phyloP scores from a whole-genome alignment of 2,888 invertebrate genomes.

The Spilarctia lutea region DNA sequence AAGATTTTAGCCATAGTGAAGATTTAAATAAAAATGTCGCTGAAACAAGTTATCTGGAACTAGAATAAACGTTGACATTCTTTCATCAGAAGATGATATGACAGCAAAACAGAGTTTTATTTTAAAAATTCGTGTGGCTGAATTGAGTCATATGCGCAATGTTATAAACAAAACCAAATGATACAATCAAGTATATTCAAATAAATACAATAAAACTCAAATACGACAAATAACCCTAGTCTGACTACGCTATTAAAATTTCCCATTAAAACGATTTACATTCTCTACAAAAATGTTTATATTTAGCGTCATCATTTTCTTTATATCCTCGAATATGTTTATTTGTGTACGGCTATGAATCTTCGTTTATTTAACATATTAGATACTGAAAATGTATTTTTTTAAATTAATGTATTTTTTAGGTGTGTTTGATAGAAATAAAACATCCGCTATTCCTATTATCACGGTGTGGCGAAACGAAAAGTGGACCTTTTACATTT shows the following conservation, averaged over 20 bases:
- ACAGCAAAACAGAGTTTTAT: not conserved
- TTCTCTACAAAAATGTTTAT: constrained; percentile 23
- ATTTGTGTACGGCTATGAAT: constrained; percentile 40
- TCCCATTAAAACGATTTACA: constrained; percentile 20
- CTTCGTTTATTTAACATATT: constrained; percentile 44
- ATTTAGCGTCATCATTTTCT: constrained; percentile 26
- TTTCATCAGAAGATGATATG: not conserved
- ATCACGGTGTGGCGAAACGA: not conserved
- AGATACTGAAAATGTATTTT: constrained; percentile 23
- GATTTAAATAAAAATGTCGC: not conserved
- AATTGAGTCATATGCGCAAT: not conserved
- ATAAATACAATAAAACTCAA: not conserved
- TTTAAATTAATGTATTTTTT: constrained; percentile 8
- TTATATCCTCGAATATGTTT: constrained; percentile 34
- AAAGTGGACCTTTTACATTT: not conserved
- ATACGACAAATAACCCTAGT: constrained; percentile 3
- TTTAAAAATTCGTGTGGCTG: not conserved
- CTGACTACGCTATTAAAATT: constrained; percentile 9
- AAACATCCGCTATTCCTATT: not conserved
- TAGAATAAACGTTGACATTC: not conserved
- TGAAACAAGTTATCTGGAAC: not conserved
- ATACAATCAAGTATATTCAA: not conserved
- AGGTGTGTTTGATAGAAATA: not conserved
- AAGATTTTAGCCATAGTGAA: not conserved
- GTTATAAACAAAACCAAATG: not conserved